Percentiles rank a stretch among this genome's conserved stretches.
phyloP scores from a whole-genome alignment of 1,140 invertebrate genomes.

The Acromyrmex echinatior region DNA sequence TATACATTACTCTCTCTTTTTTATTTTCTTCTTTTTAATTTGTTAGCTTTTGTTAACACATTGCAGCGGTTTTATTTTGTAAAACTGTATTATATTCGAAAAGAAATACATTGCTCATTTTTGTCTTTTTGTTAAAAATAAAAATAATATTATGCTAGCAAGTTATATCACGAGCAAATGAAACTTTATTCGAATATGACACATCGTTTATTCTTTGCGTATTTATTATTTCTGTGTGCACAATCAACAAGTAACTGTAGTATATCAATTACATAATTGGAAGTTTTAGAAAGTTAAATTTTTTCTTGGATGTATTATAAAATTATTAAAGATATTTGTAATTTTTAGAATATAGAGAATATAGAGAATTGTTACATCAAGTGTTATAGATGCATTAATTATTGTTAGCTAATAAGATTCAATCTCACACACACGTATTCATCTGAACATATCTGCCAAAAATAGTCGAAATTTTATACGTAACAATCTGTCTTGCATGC shows the following conservation, averaged over 20 bases:
- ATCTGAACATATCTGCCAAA: constrained; percentile 30
- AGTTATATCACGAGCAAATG: not conserved
- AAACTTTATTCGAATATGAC: not conserved
- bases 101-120: not conserved
- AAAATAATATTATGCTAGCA: not conserved
- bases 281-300: constrained; percentile 11
- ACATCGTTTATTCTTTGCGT: not conserved
- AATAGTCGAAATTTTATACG: constrained; percentile 31
- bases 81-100: not conserved
- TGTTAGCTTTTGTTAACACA: not conserved
- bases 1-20: no score
- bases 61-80: not conserved
- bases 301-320: not conserved
- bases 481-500: constrained; percentile 13
- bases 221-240: not conserved
- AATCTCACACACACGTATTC: constrained; percentile 9
- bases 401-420: not conserved
- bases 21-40: not conserved
- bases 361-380: constrained; percentile 4
- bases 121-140: not conserved
- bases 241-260: constrained; percentile 6
- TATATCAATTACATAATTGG: not conserved
- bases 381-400: constrained; percentile 45
- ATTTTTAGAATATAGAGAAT: not conserved
- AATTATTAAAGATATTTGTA: not conserved